Conservation (phyloP, 1,140 invertebrate species). For the Panagrolaimus sp. region DNA sequence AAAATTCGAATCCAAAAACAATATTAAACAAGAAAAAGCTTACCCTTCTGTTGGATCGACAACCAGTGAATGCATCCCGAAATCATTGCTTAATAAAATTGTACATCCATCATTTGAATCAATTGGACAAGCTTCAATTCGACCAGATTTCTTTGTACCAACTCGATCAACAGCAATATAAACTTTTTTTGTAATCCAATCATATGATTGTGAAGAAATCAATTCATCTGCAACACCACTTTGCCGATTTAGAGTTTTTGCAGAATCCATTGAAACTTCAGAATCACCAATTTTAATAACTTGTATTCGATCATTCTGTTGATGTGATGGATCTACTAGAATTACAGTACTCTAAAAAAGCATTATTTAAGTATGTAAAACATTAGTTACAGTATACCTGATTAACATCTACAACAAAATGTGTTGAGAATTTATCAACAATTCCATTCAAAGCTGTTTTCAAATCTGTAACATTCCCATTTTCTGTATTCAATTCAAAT, state of each 20-base stretch:
- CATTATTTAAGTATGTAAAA: neutral
- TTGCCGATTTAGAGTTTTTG: constrained; percentile 11
- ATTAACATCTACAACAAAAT: no score
- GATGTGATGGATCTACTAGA: neutral
- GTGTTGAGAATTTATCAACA: no score
- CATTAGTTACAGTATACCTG: no score
- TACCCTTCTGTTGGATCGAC: constrained; percentile 39
- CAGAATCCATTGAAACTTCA: neutral
- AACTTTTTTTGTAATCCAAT: constrained; percentile 31
- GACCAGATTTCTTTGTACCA: constrained; percentile 14
- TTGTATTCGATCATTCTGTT: neutral
- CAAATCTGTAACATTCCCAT: no score
- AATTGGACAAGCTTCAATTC: constrained; percentile 31
- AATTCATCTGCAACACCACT: constrained; percentile 21
- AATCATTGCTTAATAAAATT: constrained; percentile 23
- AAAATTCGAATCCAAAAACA: no score
- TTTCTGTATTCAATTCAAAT: no score
- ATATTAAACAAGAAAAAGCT: no score
- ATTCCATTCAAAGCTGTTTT: no score
- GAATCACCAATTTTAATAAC: neutral
- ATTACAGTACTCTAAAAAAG: constrained; percentile 5
- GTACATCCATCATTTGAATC: constrained; percentile 17
- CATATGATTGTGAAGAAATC: constrained; percentile 27
- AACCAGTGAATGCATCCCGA: constrained; percentile 38
- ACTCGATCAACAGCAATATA: constrained; percentile 28